Conservation (phyloP, 2,113 vertebrate species). For the Barnardius zonarius region DNA sequence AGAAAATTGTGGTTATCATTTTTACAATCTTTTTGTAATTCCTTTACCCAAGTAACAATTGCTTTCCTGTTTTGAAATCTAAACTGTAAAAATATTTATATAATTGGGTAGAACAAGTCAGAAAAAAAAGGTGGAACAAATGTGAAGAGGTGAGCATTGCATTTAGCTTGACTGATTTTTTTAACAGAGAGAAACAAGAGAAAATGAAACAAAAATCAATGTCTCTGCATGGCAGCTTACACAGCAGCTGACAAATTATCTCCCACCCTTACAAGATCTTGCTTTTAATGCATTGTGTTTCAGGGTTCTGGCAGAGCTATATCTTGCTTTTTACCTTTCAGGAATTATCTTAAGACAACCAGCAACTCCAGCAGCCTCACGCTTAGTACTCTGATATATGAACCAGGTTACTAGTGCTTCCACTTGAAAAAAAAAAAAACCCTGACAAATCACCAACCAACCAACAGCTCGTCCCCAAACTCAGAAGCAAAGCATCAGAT, state of each 20-base stretch:
- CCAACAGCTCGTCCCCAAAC: rapidly evolving
- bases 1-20: not conserved
- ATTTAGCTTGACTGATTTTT: not conserved
- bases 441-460: too few relatives aligned
- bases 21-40: not conserved
- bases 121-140: slow-evolving; percentile 4
- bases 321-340: not conserved
- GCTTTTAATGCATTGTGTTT: not conserved
- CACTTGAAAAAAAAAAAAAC: not conserved
- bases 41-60: not conserved
- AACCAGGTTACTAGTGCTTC: not conserved
- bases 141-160: not conserved
- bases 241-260: not conserved
- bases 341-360: not conserved
- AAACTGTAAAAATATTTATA: not conserved
- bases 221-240: not conserved
- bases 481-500: not conserved
- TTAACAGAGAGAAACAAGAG: not conserved
- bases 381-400: not conserved
- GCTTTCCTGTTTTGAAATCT: not conserved
- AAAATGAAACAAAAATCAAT: not conserved
- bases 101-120: not conserved
- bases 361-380: not conserved
- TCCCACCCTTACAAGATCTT: not conserved
- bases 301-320: not conserved